Evolutionary conservation across 2,113 vertebrate genomes (phyloP), one percentile per base, ranked within the genome.

Genomic region (Shinisaurus crocodilurus): DNA sequence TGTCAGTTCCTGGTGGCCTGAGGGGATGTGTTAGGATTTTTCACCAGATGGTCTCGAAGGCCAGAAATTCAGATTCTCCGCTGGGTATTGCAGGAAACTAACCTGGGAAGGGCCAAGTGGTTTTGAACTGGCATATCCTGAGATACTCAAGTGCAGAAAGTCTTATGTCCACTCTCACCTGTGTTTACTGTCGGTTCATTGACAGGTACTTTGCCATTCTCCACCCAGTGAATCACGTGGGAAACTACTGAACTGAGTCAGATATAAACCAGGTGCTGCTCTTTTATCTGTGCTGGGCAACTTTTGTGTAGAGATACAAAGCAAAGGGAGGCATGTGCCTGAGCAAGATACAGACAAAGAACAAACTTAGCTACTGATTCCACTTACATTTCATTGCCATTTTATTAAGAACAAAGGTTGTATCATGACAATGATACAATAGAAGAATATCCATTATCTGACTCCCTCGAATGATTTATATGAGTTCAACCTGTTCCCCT

Each of bases 201-300:
- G 69, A 67, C 89, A 75, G 76, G 84, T 92, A 89, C 2, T 48
- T 92, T 95, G 79, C 81, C 48, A 29, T 91, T 27, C 74, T 93
- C 57, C 93, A 92, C 76, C 72, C 80, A 57, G 79, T 1, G 0
- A 95, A 86, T 95, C 87, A 91, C 60, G 90, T 92, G 90, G 83
- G 89, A 94, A 96, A 80, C 90, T 85, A 84, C 80, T 57, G 54
- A 86, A 87, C 93, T 82, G 60, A 89, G 37, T 93, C 88, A 94
- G 91, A 90, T 87, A 86, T 79, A 93, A 95, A 87, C 85, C 94
- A 96, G 92, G 80, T 94, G 90, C 88, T 84, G 23, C 82, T 75
- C 6, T 80, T 92, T 90, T 93, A 88, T 95, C 92, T 93, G 32
- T 1, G 84, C 75, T 91, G 87, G 32, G 1, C 90, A 95, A 94